These are phyloP conservation scores for Gopherus flavomarginatus DNA, from an alignment of 2,113 vertebrate species.

Conservation along the genomic window DNA sequence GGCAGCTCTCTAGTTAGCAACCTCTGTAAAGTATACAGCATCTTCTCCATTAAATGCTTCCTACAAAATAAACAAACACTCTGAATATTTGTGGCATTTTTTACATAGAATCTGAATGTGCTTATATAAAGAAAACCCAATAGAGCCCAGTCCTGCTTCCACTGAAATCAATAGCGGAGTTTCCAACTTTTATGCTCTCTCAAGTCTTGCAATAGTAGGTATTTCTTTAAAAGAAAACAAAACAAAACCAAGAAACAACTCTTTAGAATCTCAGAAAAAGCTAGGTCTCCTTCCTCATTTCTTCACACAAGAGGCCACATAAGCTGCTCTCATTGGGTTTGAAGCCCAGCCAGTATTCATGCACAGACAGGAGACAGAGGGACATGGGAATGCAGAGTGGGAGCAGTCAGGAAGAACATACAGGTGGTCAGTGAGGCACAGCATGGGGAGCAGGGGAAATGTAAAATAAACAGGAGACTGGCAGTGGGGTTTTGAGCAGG, in stretches of 20 bases:
- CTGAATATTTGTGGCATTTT: neutral
- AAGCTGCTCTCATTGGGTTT: neutral
- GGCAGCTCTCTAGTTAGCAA: neutral
- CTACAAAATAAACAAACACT: slow-evolving; percentile 45
- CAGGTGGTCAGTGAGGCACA: neutral
- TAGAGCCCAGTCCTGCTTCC: slow-evolving; percentile 17
- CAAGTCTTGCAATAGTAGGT: neutral
- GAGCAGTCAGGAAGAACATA: neutral
- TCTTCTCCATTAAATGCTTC: slow-evolving; percentile 11
- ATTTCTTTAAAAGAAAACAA: neutral
- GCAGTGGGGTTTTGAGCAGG: neutral
- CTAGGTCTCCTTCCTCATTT: neutral
- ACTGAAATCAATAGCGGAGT: neutral
- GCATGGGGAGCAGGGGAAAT: neutral
- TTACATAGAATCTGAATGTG: neutral
- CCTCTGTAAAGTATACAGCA: slow-evolving; percentile 5
- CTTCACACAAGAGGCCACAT: neutral
- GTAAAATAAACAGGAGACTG: neutral
- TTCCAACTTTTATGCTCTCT: neutral
- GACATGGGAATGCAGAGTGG: neutral
- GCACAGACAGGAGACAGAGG: neutral
- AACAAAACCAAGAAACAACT: neutral
- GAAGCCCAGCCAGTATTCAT: neutral
- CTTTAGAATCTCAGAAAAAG: neutral
- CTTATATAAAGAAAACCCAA: neutral